These are phyloP conservation scores for Drosophila sturtevanti DNA, from an alignment of 1,140 invertebrate genomes.

Conservation along the genomic window DNA sequence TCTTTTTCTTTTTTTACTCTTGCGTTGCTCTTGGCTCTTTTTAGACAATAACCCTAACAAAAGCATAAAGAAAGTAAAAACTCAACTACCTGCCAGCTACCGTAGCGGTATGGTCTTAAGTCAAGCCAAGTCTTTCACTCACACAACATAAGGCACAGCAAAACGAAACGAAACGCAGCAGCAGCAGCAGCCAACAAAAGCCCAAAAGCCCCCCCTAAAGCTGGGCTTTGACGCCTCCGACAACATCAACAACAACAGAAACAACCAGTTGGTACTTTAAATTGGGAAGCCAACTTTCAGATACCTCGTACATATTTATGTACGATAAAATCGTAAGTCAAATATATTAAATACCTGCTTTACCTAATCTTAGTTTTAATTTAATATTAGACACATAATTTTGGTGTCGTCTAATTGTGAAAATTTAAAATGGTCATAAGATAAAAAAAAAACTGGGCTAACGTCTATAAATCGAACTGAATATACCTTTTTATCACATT, in stretches of 20 bases:
- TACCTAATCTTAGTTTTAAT: no score
- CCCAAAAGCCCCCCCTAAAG: constrained; percentile 41
- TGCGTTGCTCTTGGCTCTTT: neutral
- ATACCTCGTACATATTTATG: neutral
- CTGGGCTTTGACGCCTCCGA: constrained; percentile 26
- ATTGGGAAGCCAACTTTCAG: neutral
- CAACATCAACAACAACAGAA: neutral
- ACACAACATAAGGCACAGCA: constrained; percentile 38
- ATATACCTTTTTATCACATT: neutral
- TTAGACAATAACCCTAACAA: constrained; percentile 31
- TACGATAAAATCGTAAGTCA: no score
- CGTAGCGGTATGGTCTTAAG: constrained; percentile 46
- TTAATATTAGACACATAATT: no score
- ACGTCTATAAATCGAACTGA: neutral
- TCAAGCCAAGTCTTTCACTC: constrained; percentile 39
- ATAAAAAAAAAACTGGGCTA: neutral
- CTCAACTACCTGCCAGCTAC: constrained; percentile 52
- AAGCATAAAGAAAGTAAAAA: constrained; percentile 72
- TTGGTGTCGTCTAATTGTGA: no score
- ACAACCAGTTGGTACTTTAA: neutral
- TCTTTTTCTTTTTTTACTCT: neutral
- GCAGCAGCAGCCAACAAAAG: constrained; percentile 45
- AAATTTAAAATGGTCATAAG: neutral
- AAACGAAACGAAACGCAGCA: constrained; percentile 61
- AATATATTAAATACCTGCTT: no score